These are phyloP conservation scores for Aporophyla nigra DNA, from an alignment of 2,888 invertebrate genomes.

Conservation along the genomic window DNA sequence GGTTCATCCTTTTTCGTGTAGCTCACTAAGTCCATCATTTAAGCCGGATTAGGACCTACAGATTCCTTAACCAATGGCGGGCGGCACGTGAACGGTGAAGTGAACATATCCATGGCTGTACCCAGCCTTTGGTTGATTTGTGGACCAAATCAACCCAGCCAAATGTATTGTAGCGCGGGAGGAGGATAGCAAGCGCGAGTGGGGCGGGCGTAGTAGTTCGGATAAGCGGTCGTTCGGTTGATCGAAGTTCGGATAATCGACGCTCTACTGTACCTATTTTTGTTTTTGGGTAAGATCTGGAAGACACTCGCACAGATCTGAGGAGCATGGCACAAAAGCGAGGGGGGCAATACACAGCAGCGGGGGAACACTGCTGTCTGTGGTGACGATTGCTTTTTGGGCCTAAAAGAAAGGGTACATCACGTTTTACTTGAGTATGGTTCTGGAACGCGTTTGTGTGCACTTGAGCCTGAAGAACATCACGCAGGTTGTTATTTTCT, in stretches of 20 bases:
- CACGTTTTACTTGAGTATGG: neutral
- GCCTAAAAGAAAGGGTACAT: neutral
- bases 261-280: too few species aligned
- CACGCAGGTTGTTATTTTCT: too few species aligned
- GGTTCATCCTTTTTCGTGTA: slow-evolving; percentile 6
- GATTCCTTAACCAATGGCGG: neutral
- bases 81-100: neutral
- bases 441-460: neutral
- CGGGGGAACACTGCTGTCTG: neutral
- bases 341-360: neutral
- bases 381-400: neutral
- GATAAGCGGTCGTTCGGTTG: too few species aligned
- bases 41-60: neutral
- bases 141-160: neutral
- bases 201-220: too few species aligned
- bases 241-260: too few species aligned
- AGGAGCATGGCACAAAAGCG: neutral
- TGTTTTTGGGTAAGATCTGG: neutral
- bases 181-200: too few species aligned
- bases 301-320: neutral
- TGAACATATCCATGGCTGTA: neutral
- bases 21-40: neutral
- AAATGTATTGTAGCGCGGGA: too few species aligned
- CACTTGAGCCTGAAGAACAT: neutral
- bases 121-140: neutral